Conservation (phyloP, 2,113 vertebrate genomes). For the Takifugu bimaculatus region DNA sequence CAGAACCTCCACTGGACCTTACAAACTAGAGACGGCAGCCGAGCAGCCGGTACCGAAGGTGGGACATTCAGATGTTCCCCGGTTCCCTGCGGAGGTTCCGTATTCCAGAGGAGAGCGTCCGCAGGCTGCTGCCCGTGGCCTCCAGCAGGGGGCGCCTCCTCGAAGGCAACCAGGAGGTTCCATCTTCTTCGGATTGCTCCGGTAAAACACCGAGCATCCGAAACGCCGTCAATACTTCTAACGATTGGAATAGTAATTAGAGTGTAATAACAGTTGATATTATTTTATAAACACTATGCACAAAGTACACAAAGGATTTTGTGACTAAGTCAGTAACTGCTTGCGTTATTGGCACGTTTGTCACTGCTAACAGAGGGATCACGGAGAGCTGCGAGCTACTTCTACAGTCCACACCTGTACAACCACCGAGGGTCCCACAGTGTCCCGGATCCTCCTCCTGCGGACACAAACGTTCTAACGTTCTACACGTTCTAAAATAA, state of each 20-base stretch:
- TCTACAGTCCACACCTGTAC: conserved; percentile 66
- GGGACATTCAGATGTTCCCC: too few species aligned
- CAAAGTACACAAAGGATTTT: conserved; percentile 86
- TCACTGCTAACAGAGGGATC: conserved; percentile 80
- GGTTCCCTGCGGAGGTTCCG: too few species aligned
- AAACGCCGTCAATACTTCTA: conserved; percentile 50
- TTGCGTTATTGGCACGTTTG: conserved; percentile 94
- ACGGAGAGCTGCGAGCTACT: conserved; percentile 77
- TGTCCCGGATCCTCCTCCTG: background rate
- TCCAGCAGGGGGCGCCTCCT: conserved; percentile 35
- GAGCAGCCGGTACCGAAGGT: background rate
- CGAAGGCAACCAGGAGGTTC: conserved; percentile 68
- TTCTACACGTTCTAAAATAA: conserved; percentile 48
- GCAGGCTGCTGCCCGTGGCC: background rate
- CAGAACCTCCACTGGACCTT: too few species aligned
- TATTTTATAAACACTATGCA: conserved; percentile 84
- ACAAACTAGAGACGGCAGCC: too few species aligned
- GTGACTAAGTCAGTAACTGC: conserved; percentile 81
- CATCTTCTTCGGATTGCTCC: conserved; percentile 62
- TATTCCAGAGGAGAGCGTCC: background rate
- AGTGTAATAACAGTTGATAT: conserved; percentile 60
- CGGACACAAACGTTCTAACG: conserved; percentile 22
- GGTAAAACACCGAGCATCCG: conserved; percentile 83
- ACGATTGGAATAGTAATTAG: conserved; percentile 58
- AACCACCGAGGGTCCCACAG: conserved; percentile 7